Base-by-base conservation (phyloP, 1,140 invertebrate species). In the Brachystomella parvula region DNA sequence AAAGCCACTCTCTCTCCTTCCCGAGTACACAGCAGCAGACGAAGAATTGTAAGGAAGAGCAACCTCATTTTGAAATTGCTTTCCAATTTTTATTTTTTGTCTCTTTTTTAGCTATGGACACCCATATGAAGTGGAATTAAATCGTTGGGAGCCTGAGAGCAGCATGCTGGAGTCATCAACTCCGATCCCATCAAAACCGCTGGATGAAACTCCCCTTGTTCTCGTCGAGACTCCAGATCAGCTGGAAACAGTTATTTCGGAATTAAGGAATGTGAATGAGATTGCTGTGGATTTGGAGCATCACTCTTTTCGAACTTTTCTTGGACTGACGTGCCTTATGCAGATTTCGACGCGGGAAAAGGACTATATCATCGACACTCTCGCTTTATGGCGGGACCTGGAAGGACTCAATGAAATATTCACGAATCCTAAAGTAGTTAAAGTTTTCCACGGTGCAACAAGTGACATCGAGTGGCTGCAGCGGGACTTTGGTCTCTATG, bases 381-480 rank as follows among this genome's bases (percentile, higher is more conserved):
- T 99, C 3, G 78, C 81, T 1, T 78, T 98, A 9, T 81, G 96
- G 57, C 85, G 88, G 44, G 86, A 96, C 44, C 79, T 99, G 49
- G 83, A 89, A 66, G 74, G 86, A 35, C 78, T 99, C 0, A 99
- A 99, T 79, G 85, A 92, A 75, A 83, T 94, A 15, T 95, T 98
- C 69, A 94, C 96, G 0, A 85, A 98, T 75, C 89, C 93, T 2
- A 86, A 83, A 33, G 88, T 97, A 74, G 74, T 98, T 0, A 99
- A 98, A 81, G 91, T 98, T 1, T 89, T 99, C 73, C 96, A 99
- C 77, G 96, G 96, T 44, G 89, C 91, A 0, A 86, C 94, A 64
- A 81, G 75, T 53, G 96, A 99, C 77, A 83, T 99, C 33, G 78
- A 86, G 26, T 99, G 96, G 96, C 79, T 99, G 26, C 96, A 99